phyloP scores from a whole-genome alignment of 30 jellyfish, hydroid and myxozoan species.

The Sanderia malayensis region DNA sequence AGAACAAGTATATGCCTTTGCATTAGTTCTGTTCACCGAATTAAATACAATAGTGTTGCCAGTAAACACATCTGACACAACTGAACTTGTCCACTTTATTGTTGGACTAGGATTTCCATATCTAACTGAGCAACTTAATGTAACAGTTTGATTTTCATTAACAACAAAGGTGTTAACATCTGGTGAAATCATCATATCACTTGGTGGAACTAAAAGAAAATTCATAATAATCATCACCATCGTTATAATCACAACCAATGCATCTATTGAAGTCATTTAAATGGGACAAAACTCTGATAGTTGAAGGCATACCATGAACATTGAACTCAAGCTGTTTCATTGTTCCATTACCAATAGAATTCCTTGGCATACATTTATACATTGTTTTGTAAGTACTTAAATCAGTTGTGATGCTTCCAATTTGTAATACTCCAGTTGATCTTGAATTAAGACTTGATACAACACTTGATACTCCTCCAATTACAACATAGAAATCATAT shows the following conservation, averaged over 20 bases:
- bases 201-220: constrained; percentile 25
- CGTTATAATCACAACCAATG: background rate
- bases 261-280: no score
- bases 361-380: constrained; percentile 8
- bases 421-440: background rate
- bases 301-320: constrained; percentile 12
- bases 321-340: background rate
- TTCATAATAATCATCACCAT: background rate
- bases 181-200: background rate
- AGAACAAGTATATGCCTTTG: constrained; percentile 1
- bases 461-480: background rate
- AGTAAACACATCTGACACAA: background rate
- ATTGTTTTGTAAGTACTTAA: background rate
- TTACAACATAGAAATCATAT: background rate
- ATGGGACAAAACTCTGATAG: no score
- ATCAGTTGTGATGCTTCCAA: background rate
- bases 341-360: constrained; percentile 20
- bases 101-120: constrained; percentile 39
- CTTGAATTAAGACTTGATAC: background rate
- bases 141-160: constrained; percentile 26
- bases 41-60: background rate
- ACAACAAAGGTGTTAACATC: background rate
- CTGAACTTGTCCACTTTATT: constrained; percentile 10
- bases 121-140: constrained; percentile 9
- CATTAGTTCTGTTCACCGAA: constrained; percentile 5